Conservation (phyloP, 2,797 vertebrate species). For the Pseudochirops cupreus region DNA sequence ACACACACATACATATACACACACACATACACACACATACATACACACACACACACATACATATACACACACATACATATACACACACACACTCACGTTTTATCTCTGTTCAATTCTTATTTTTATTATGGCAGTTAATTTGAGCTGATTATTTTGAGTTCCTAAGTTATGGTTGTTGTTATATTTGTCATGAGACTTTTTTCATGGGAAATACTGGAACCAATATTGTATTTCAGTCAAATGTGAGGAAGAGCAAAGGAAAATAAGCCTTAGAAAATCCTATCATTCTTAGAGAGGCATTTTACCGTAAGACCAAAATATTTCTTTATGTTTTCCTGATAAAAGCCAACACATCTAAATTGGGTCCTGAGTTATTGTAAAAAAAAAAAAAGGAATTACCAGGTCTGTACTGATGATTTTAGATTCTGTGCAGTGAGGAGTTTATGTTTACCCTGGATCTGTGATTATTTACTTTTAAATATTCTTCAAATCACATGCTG, state of each 20-base stretch:
- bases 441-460: background rate
- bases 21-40: too few relatives aligned
- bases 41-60: too few relatives aligned
- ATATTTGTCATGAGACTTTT: background rate
- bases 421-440: background rate
- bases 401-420: background rate
- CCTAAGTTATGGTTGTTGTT: background rate
- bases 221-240: background rate
- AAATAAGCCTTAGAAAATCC: background rate
- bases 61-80: too few relatives aligned
- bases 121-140: background rate
- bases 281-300: background rate
- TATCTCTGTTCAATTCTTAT: background rate
- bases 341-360: background rate
- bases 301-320: background rate
- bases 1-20: too few relatives aligned
- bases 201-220: background rate
- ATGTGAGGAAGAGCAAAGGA: slow-evolving; percentile 1
- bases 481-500: background rate
- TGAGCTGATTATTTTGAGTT: background rate
- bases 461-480: background rate
- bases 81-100: background rate
- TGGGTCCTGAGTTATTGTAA: background rate
- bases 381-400: background rate
- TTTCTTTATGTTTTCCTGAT: background rate